Percentiles rank a stretch among this genome's conserved stretches.
Conservation (phyloP, 2,888 invertebrate genomes). For the Phymatocera aterrima region DNA sequence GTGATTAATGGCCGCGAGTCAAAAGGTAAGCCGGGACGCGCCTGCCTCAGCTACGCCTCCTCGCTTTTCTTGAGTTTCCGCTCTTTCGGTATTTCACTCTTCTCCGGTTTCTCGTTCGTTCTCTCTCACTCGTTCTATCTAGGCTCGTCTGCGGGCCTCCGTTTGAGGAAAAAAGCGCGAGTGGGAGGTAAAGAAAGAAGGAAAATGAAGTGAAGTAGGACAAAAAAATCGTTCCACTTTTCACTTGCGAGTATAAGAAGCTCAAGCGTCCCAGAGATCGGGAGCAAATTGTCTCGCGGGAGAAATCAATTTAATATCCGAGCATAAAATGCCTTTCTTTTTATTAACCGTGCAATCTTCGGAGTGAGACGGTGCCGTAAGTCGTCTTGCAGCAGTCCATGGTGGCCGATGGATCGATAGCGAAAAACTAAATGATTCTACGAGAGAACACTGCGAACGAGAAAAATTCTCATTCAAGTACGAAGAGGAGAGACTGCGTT, state of each 20-base stretch:
- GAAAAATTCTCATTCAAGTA: background rate
- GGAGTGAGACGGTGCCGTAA: background rate
- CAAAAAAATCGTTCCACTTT: conserved; percentile 59
- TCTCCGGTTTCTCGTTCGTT: conserved; percentile 47
- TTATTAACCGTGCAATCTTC: conserved; percentile 31
- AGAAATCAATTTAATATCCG: conserved; percentile 64
- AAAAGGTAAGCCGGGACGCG: conserved; percentile 63
- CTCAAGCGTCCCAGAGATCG: conserved; percentile 62
- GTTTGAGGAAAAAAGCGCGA: background rate
- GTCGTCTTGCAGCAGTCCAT: background rate
- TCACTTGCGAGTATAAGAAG: conserved; percentile 63
- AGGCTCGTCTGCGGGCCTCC: conserved; percentile 34
- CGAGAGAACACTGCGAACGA: background rate
- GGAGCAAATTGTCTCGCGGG: conserved; percentile 68
- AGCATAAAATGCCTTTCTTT: conserved; percentile 32
- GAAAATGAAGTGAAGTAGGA: background rate
- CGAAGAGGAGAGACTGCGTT: background rate
- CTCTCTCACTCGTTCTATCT: conserved; percentile 30
- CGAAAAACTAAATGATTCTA: conserved; percentile 19
- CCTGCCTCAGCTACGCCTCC: conserved; percentile 45
- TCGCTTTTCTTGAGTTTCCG: conserved; percentile 40
- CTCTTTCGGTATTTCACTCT: conserved; percentile 46
- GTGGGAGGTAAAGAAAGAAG: conserved; percentile 20
- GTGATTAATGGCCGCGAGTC: conserved; percentile 70
- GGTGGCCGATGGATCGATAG: background rate